These are phyloP conservation scores for Ornithoptera priamus DNA, from an alignment of 2,888 invertebrate species.

Conservation along the genomic window DNA sequence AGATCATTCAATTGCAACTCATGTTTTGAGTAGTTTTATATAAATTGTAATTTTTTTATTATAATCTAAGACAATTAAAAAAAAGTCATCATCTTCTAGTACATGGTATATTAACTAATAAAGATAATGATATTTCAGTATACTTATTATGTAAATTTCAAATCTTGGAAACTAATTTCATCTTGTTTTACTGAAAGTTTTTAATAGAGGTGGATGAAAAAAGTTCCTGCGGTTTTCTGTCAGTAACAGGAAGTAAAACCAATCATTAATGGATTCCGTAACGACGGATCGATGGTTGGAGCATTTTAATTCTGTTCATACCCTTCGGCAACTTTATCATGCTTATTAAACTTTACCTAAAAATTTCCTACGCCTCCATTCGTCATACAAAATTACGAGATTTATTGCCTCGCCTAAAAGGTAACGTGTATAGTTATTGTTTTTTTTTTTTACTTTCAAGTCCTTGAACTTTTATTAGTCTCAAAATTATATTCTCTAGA, in stretches of 20 bases:
- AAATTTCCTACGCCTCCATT: constrained; percentile 47
- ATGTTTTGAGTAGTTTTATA: too few relatives aligned
- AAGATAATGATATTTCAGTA: not conserved
- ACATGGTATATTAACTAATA: not conserved
- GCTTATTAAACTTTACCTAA: constrained; percentile 33
- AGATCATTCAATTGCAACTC: too few relatives aligned
- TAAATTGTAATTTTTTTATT: too few relatives aligned
- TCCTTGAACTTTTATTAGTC: constrained; percentile 28
- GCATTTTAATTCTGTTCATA: constrained; percentile 33
- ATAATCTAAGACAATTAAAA: too few relatives aligned
- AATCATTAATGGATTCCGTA: constrained; percentile 48
- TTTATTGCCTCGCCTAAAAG: constrained; percentile 47
- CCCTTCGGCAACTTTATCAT: constrained; percentile 37
- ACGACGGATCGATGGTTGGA: constrained; percentile 22
- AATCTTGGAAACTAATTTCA: not conserved
- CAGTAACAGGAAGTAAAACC: constrained; percentile 53
- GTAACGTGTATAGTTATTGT: constrained; percentile 42
- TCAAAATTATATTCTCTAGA: not conserved
- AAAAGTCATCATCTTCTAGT: too few relatives aligned
- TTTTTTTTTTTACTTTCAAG: constrained; percentile 38
- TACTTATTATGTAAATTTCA: not conserved
- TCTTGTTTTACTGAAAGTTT: not conserved
- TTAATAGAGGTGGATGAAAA: not conserved
- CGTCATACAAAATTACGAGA: constrained; percentile 50
- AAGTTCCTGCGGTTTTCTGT: constrained; percentile 36